Conservation (phyloP, 1,140 invertebrate species). For the Liolophura sinensis region DNA sequence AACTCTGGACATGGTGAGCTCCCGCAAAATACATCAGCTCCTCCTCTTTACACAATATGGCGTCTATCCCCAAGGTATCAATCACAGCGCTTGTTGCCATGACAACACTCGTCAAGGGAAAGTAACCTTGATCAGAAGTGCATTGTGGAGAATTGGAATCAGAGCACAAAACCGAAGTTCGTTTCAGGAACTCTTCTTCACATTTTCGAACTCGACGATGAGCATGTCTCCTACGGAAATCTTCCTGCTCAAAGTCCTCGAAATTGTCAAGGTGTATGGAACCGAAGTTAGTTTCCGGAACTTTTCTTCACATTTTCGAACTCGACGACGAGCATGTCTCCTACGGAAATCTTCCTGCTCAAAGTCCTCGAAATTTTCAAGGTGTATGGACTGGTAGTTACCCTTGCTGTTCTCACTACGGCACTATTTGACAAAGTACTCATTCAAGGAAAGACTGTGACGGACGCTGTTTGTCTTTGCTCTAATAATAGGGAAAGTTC, state of each 20-base stretch:
- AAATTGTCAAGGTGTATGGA: too few relatives aligned
- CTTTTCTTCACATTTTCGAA: constrained; percentile 66
- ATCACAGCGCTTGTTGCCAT: too few relatives aligned
- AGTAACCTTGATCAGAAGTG: too few relatives aligned
- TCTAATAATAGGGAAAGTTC: constrained; percentile 83
- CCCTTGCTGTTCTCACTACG: constrained; percentile 84
- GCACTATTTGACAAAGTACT: constrained; percentile 71
- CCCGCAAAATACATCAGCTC: too few relatives aligned
- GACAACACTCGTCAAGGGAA: too few relatives aligned
- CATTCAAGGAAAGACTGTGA: constrained; percentile 60
- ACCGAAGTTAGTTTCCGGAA: constrained; percentile 6
- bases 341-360: constrained; percentile 89
- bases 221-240: constrained; percentile 89
- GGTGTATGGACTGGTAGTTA: constrained; percentile 96
- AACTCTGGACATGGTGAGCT: too few relatives aligned
- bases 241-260: constrained; percentile 67
- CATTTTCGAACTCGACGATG: constrained; percentile 85
- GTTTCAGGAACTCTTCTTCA: constrained; percentile 21
- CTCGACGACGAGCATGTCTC: constrained; percentile 90
- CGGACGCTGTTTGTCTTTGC: constrained; percentile 73
- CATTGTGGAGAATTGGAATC: too few relatives aligned
- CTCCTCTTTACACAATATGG: too few relatives aligned
- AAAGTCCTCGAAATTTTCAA: constrained; percentile 93
- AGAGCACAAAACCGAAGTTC: background rate
- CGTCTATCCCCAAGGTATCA: too few relatives aligned